Base-by-base conservation (phyloP, 2,797 vertebrate genomes). In the Mormyrops attenuatus region DNA sequence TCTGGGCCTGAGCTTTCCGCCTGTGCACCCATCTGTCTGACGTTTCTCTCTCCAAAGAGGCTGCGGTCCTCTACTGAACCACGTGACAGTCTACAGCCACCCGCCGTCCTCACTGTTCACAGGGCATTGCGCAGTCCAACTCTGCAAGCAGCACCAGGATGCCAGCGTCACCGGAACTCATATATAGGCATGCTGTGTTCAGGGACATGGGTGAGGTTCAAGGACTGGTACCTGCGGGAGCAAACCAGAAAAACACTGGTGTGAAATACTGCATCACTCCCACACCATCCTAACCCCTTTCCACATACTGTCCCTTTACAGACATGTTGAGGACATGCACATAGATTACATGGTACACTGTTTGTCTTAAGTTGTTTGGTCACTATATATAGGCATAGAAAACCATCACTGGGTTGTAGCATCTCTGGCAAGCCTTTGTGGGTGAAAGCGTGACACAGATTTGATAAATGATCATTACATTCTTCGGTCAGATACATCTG, bases 151-250 rank as follows among this genome's bases (percentile, higher is more conserved):
- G 89, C 90, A 88, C 88, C 88, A 89, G 89, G 34, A 84, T 92
- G 53, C 93, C 90, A 88, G 84, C 93, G 95, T 97, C 96, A 97
- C 95, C 96, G 96, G 92, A 97, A 97, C 87, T 97, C 96, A 5
- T 97, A 97, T 94, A 97, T 97, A 91, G 96, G 96, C 26, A 95
- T 96, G 0, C 96, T 97, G 95, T 97, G 96, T 94, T 97, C 96
- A 8, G 96, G 96, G 92, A 97, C 96, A 0, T 97, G 96, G 26
- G 96, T 97, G 91, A 97, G 94, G 91, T 96, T 97, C 94, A 97
- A 90, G 20, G 96, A 97, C 94, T 97, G 96, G 93, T 97, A 97
- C 96, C 96, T 97, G 90, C 7, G 47, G 41, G 87, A 77, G 41
- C 38, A 49, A 90, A 47, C 87, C 53, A 52, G 53, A 52, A 57